Percentiles rank a stretch among this genome's conserved stretches.
Conservation (phyloP, 2,888 invertebrate genomes). For the Deladenus siricidicola region DNA sequence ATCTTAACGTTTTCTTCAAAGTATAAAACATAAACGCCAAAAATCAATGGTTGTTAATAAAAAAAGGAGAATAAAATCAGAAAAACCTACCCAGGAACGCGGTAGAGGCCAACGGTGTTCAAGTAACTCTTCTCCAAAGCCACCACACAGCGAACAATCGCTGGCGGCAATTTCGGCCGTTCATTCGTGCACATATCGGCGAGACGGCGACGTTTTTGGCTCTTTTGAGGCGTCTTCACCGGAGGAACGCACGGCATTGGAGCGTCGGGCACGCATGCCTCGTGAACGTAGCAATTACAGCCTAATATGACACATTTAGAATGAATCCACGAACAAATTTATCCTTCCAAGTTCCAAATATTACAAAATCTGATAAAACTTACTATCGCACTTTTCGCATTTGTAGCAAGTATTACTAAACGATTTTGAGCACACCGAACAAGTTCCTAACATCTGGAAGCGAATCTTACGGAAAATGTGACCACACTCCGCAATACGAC, state of each 20-base stretch:
- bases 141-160: constrained; percentile 85
- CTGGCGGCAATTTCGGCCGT: constrained; percentile 84
- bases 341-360: too few relatives aligned
- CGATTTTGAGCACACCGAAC: constrained; percentile 12
- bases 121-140: constrained; percentile 85
- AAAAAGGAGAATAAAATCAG: too few relatives aligned
- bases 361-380: too few relatives aligned
- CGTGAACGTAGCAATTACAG: constrained; percentile 24
- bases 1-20: too few relatives aligned
- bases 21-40: too few relatives aligned
- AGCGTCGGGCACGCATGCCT: constrained; percentile 14
- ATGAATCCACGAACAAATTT: too few relatives aligned
- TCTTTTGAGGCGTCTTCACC: constrained; percentile 18
- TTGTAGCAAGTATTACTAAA: too few relatives aligned
- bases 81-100: constrained; percentile 67
- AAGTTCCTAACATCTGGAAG: constrained; percentile 10
- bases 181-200: constrained; percentile 76
- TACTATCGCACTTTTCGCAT: too few relatives aligned
- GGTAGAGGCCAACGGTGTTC: constrained; percentile 78
- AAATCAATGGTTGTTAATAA: too few relatives aligned
- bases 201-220: constrained; percentile 53
- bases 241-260: constrained; percentile 31
- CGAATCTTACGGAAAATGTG: constrained; percentile 15
- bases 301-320: constrained; percentile 17
- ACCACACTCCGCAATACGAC: constrained; percentile 18